These are phyloP conservation scores for Periophthalmus modestus DNA, from an alignment of 2,113 vertebrate species.

Conservation along the genomic window DNA sequence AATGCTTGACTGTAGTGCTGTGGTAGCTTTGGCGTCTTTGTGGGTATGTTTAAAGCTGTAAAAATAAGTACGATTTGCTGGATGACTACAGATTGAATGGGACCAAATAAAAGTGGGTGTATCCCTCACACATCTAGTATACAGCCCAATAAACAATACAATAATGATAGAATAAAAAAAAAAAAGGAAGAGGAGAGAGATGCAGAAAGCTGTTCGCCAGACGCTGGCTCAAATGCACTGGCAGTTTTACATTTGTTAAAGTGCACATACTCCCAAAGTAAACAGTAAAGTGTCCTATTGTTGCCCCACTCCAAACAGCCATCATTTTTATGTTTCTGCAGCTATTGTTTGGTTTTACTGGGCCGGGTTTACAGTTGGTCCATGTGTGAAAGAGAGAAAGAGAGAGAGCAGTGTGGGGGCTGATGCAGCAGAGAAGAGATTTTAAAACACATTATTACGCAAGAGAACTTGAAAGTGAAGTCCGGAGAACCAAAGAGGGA, in stretches of 20 bases:
- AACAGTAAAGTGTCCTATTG: conserved; percentile 5
- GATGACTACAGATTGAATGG: neutral
- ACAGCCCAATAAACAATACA: conserved; percentile 1
- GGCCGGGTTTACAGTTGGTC: conserved; percentile 6
- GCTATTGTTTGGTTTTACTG: conserved; percentile 11
- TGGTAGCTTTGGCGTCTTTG: neutral
- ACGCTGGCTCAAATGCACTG: conserved; percentile 57
- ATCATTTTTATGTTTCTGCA: neutral
- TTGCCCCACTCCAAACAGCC: neutral
- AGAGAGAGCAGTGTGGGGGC: neutral
- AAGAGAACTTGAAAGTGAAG: conserved; percentile 31
- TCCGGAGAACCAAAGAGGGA: conserved; percentile 10
- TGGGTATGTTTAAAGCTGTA: neutral
- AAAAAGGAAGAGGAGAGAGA: conserved; percentile 16
- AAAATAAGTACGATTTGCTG: conserved; percentile 10
- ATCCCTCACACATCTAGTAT: neutral
- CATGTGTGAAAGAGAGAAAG: neutral
- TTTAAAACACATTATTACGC: conserved; percentile 29
- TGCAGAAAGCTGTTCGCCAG: conserved; percentile 55
- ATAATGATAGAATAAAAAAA: conserved; percentile 1
- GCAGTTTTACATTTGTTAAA: conserved; percentile 28
- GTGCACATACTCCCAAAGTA: conserved; percentile 18
- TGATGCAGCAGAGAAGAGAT: neutral
- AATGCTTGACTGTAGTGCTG: neutral
- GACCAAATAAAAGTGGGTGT: conserved; percentile 17